Percentiles rank a stretch among this genome's conserved stretches.
phyloP scores from a whole-genome alignment of 2,797 vertebrate species.

The Schizopygopsis pylzovi region DNA sequence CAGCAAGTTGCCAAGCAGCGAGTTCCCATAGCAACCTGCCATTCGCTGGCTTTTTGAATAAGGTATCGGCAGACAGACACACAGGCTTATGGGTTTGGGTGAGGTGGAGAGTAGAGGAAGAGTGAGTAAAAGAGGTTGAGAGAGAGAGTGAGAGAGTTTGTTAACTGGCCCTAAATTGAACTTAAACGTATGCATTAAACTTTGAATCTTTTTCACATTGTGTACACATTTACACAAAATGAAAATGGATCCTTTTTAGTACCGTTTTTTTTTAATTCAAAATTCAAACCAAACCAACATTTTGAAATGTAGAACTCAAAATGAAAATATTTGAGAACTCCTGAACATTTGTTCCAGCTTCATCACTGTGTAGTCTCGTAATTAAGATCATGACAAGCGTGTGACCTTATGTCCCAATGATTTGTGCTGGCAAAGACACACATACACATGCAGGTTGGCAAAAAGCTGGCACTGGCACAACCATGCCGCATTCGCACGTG shows the following conservation, averaged over 20 bases:
- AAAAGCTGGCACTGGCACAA: constrained; percentile 80
- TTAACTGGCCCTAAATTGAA: neutral
- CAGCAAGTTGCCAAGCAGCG: constrained; percentile 79
- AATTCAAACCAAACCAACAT: neutral
- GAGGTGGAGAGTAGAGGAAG: constrained; percentile 18
- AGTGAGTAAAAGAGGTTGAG: neutral
- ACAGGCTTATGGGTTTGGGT: constrained; percentile 56
- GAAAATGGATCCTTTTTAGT: neutral
- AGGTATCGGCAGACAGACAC: constrained; percentile 67
- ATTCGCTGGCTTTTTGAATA: constrained; percentile 80
- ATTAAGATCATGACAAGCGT: constrained; percentile 15
- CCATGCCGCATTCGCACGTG: constrained; percentile 82
- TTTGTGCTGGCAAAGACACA: constrained; percentile 26
- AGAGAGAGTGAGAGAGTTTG: neutral
- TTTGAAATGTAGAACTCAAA: neutral
- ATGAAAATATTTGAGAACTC: neutral
- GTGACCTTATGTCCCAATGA: constrained; percentile 33
- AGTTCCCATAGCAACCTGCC: constrained; percentile 83
- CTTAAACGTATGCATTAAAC: neutral
- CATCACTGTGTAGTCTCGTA: neutral
- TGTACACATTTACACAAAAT: neutral
- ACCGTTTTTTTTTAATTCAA: neutral
- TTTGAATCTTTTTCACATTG: neutral
- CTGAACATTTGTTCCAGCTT: neutral
- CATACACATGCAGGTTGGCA: constrained; percentile 72